phyloP scores from a whole-genome alignment of 2,888 invertebrate genomes.

The Muschampia plurimacula region DNA sequence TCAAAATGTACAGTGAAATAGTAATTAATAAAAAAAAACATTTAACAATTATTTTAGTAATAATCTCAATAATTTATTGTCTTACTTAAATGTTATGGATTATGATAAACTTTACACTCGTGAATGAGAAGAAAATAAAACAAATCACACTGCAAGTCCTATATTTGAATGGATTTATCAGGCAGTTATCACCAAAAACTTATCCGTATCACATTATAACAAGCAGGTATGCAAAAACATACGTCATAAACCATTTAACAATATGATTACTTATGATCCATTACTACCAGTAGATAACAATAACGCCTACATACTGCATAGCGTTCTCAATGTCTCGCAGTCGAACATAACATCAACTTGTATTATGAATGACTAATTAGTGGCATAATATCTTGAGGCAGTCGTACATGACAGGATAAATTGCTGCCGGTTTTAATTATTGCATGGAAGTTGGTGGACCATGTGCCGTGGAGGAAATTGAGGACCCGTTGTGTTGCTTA shows the following conservation, averaged over 20 bases:
- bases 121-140: too few relatives aligned
- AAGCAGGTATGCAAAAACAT: slow-evolving; percentile 24
- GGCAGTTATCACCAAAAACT: not conserved
- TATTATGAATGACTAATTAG: slow-evolving; percentile 39
- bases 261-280: slow-evolving; percentile 31
- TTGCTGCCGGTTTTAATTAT: slow-evolving; percentile 36
- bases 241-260: slow-evolving; percentile 31
- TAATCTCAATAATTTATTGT: too few relatives aligned
- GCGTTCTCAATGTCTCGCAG: slow-evolving; percentile 32
- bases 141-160: not conserved
- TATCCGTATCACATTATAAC: not conserved
- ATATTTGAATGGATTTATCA: not conserved
- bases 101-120: too few relatives aligned
- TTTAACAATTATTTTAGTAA: too few relatives aligned
- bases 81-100: too few relatives aligned
- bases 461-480: slow-evolving; percentile 18
- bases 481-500: slow-evolving; percentile 10
- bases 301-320: slow-evolving; percentile 27
- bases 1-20: too few relatives aligned
- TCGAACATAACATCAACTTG: slow-evolving; percentile 34
- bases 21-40: too few relatives aligned
- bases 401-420: slow-evolving; percentile 36
- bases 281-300: slow-evolving; percentile 27
- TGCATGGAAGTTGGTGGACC: slow-evolving; percentile 20
- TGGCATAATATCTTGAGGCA: slow-evolving; percentile 36